Evolutionary conservation across 2,113 vertebrate species (phyloP).

Genomic region (Rhadina sibilatrix): DNA sequence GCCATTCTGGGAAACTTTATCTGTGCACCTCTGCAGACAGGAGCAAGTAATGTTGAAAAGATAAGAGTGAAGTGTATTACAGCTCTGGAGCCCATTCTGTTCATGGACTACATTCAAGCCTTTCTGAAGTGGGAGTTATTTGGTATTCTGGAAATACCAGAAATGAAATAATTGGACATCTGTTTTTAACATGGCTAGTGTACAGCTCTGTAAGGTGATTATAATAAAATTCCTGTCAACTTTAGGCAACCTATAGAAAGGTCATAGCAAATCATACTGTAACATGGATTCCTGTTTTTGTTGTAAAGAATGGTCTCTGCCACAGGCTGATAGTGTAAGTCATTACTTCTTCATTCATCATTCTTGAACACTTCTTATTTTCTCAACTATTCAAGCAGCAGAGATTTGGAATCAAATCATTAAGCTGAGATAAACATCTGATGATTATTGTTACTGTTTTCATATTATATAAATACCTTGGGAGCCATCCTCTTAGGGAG

Average conservation of each 20-base stretch:
- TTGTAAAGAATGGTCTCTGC: background rate
- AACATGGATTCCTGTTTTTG: background rate
- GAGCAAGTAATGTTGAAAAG: background rate
- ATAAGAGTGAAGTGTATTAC: background rate
- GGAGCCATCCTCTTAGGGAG: background rate
- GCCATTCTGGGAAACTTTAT: background rate
- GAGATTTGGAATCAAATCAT: background rate
- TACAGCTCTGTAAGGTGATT: background rate
- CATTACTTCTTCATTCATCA: background rate
- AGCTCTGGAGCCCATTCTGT: background rate
- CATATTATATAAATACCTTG: background rate
- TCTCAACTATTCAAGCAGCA: background rate
- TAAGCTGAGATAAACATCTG: conserved; percentile 3
- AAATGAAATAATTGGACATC: background rate
- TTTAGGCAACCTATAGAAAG: background rate
- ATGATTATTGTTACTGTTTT: background rate
- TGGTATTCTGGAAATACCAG: background rate
- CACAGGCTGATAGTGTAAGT: background rate
- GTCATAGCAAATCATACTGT: background rate
- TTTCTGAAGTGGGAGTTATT: background rate
- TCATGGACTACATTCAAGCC: background rate
- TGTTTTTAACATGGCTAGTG: background rate
- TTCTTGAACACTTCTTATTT: background rate
- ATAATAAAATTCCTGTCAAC: background rate
- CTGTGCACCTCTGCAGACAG: background rate